Conservation (phyloP, 2,888 invertebrate genomes). For the Drosophila subquinaria region DNA sequence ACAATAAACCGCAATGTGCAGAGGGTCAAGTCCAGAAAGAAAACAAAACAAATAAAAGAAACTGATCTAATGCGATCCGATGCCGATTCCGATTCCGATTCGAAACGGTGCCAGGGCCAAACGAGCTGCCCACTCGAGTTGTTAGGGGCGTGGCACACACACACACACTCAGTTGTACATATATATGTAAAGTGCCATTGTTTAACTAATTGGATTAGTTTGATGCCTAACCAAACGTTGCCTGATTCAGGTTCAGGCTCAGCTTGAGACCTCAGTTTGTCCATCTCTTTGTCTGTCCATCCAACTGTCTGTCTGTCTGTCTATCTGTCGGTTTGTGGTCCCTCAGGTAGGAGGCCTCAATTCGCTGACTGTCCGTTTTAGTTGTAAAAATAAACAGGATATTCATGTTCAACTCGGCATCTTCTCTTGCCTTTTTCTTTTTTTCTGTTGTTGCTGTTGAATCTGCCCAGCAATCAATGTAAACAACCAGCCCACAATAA, state of each 20-base stretch:
- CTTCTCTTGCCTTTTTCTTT: slow-evolving; percentile 10
- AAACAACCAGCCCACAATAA: slow-evolving; percentile 65
- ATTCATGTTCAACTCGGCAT: slow-evolving; percentile 45
- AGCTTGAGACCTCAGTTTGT: slow-evolving; percentile 4
- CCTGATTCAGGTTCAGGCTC: slow-evolving; percentile 25
- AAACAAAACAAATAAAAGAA: background rate
- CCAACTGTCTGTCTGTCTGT: background rate
- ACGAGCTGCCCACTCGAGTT: slow-evolving; percentile 36
- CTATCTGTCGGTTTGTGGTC: slow-evolving; percentile 10
- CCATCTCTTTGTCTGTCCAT: background rate
- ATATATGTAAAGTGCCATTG: slow-evolving; percentile 47
- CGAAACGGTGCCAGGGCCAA: slow-evolving; percentile 21
- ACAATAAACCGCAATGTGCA: slow-evolving; percentile 18
- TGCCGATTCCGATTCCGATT: slow-evolving; percentile 4
- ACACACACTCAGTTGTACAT: background rate
- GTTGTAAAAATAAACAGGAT: slow-evolving; percentile 66
- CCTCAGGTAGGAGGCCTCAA: slow-evolving; percentile 41
- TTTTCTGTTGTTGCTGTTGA: slow-evolving; percentile 38
- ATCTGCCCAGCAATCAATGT: slow-evolving; percentile 65
- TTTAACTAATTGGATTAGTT: slow-evolving; percentile 76
- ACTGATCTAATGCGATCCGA: slow-evolving; percentile 37
- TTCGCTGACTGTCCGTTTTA: slow-evolving; percentile 59
- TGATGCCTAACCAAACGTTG: slow-evolving; percentile 65
- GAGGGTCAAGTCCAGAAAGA: slow-evolving; percentile 21
- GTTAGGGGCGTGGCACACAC: slow-evolving; percentile 44